These are phyloP conservation scores for Rhinoraja longicauda DNA, from an alignment of 2,797 vertebrate genomes.

Conservation along the genomic window DNA sequence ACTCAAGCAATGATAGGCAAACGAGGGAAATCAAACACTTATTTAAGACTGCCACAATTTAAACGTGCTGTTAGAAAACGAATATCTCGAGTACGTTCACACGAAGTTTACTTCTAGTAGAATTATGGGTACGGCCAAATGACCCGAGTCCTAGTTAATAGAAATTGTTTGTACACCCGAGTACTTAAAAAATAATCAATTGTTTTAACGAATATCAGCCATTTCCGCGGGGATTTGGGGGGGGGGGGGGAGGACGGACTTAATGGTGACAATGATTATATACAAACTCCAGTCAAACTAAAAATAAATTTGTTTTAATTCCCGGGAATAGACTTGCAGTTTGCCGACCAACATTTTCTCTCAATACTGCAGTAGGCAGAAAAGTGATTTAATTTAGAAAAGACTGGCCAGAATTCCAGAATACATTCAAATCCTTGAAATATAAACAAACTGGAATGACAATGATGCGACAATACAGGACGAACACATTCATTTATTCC, in stretches of 20 bases:
- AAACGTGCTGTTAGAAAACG: background rate
- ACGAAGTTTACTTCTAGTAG: background rate
- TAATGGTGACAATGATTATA: background rate
- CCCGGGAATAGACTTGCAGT: background rate
- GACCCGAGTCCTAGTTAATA: background rate
- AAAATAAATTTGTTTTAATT: slow-evolving; percentile 14
- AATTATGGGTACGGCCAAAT: background rate
- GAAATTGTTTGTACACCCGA: background rate
- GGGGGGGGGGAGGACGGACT: no score
- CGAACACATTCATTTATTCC: background rate
- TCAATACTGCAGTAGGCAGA: background rate
- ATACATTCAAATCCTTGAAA: slow-evolving; percentile 43
- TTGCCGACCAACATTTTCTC: background rate
- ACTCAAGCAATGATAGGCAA: background rate
- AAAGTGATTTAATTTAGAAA: background rate
- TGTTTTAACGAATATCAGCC: background rate
- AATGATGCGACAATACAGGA: slow-evolving; percentile 44
- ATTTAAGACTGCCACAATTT: background rate
- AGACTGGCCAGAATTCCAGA: background rate
- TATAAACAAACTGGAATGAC: slow-evolving; percentile 45
- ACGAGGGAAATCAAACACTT: background rate
- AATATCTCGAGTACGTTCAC: background rate
- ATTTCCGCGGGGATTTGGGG: no score
- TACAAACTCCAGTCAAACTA: background rate
- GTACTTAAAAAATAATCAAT: background rate